Evolutionary conservation across 1,140 invertebrate genomes (phyloP), one percentile per base, ranked within the genome.

Genomic region (Achroia grisella): DNA sequence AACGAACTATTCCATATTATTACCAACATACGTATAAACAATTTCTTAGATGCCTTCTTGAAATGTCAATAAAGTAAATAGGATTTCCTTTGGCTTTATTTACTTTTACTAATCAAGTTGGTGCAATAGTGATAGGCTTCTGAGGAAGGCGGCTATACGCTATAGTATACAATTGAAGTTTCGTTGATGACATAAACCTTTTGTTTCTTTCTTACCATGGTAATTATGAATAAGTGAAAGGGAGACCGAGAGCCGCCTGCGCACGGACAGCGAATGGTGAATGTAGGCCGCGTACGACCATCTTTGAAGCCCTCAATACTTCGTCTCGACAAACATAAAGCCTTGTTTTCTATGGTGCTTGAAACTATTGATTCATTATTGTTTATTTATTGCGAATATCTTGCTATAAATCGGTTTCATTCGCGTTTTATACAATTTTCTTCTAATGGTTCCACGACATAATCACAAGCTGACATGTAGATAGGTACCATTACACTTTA

Each of bases 211-310:
- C 60, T 32, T 27, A 43, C 58, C 23, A 39, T 13, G 13, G 9
- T 10, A 14, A 23, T 48, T 12, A 30, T 42, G 5, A 8, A 31
- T 28, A 58, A 45, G 62, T 51, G 62, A 62, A 64, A 72, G 64
- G 54, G 62, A 68, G 76, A 72, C 13, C 48, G 56, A 29, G 32
- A 12, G 48, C 40, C 50, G 60, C 61, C 55, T 73, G 71, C 71
- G 71, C 67, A 40, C 62, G 62, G 63, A 67, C 70, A 70, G 69
- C 76, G 73, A 66, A 77, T 66, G 65, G 78, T 77, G 70, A 84
- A 82, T 82, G 80, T 84, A 82, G 76, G 80, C 73, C 76, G 76
- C 55, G 59, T 62, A 53, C 70, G 70, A 79, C 76, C 75, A 79
- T 80, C 72, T 77, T 73, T 71, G 62, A 71, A 79, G 60, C 78